Conservation (phyloP, 2,888 invertebrate genomes). For the Eremobia ochroleuca region DNA sequence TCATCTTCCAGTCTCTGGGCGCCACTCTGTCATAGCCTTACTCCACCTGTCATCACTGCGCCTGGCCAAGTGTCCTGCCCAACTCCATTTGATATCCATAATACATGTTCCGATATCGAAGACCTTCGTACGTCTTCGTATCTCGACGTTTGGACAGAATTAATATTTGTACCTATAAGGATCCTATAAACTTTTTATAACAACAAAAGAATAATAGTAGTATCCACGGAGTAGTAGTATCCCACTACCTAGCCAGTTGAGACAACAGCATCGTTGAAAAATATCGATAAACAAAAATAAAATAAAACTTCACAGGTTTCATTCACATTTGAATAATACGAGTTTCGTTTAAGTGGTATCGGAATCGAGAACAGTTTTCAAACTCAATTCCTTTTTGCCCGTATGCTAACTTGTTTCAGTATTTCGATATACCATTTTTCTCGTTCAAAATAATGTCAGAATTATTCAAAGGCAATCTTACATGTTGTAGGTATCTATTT, state of each 20-base stretch:
- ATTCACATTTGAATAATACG: slow-evolving; percentile 29
- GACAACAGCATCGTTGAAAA: slow-evolving; percentile 1
- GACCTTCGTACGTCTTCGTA: no score
- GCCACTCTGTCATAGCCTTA: no score
- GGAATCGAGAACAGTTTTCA: slow-evolving; percentile 42
- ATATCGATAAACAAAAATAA: slow-evolving; percentile 16
- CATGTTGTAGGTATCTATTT: background rate
- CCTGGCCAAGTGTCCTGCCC: no score
- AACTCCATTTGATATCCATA: no score
- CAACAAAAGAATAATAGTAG: no score
- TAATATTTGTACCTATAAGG: background rate
- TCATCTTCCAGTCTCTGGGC: no score
- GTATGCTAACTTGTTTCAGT: slow-evolving; percentile 16
- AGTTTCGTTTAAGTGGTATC: slow-evolving; percentile 28
- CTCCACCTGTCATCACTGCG: no score
- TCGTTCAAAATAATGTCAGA: slow-evolving; percentile 8
- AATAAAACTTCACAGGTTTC: slow-evolving; percentile 3
- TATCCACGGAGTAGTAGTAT: no score
- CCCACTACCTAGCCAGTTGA: background rate
- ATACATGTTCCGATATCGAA: no score
- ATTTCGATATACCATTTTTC: slow-evolving; percentile 22
- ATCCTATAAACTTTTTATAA: background rate
- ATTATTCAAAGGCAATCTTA: slow-evolving; percentile 4
- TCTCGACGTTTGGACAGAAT: background rate
- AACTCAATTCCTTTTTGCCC: slow-evolving; percentile 36